phyloP scores from a whole-genome alignment of 2,113 vertebrate species.

The Sinocyclocheilus maitianheensis region DNA sequence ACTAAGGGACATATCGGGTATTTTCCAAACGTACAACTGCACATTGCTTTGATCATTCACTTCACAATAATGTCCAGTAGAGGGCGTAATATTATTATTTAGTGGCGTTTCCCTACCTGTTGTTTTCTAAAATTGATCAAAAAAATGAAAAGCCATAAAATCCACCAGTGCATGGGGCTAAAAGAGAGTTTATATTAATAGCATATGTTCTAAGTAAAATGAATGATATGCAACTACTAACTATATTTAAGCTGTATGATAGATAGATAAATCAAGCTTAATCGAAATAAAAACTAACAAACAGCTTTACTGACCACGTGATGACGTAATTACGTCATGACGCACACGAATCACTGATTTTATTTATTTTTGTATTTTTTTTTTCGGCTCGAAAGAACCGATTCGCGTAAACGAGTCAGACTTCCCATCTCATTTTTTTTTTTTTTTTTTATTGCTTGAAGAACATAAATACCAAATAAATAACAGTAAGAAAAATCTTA shows the following conservation, averaged over 20 bases:
- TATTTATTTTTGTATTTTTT: too few species aligned
- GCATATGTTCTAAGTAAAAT: background rate
- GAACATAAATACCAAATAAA: too few species aligned
- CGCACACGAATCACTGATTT: background rate
- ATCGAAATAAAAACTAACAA: background rate
- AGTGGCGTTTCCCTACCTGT: background rate
- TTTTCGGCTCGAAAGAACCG: conserved; percentile 16
- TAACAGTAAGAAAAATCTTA: too few species aligned
- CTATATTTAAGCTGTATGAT: background rate
- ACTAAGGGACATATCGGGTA: background rate
- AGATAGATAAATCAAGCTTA: background rate
- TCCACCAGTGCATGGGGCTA: background rate
- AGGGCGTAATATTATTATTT: background rate
- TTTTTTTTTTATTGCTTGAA: too few species aligned
- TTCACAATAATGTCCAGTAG: background rate
- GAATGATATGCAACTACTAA: too few species aligned
- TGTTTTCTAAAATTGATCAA: background rate
- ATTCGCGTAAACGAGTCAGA: background rate
- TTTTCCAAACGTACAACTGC: background rate
- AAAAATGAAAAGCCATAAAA: background rate
- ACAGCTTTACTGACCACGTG: background rate
- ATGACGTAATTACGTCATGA: background rate
- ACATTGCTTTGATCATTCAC: background rate
- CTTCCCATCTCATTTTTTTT: too few species aligned
- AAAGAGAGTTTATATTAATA: background rate